Conservation (phyloP, 2,797 vertebrate genomes). For the Decapterus maruadsi region DNA sequence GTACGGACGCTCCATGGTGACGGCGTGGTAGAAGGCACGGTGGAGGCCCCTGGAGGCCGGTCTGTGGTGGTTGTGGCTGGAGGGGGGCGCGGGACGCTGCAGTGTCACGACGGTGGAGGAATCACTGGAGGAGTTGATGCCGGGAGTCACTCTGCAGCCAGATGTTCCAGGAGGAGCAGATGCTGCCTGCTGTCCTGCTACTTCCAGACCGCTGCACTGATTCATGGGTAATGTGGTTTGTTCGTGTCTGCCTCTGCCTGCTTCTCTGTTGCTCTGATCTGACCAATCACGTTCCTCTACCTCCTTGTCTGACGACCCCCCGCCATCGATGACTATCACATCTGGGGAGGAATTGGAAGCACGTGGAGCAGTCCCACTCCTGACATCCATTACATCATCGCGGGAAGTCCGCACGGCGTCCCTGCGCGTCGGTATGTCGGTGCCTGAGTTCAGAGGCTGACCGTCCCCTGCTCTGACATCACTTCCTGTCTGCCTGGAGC, state of each 20-base stretch:
- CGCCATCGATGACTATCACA: slow-evolving; percentile 62
- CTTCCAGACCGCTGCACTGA: slow-evolving; percentile 5
- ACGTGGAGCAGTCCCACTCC: not conserved
- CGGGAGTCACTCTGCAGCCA: slow-evolving; percentile 1
- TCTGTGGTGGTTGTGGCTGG: not conserved
- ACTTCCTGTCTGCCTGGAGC: slow-evolving; percentile 37
- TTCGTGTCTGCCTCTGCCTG: slow-evolving; percentile 1
- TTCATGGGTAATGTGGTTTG: not conserved
- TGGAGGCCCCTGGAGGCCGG: slow-evolving; percentile 7
- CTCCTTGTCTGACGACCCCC: slow-evolving; percentile 28
- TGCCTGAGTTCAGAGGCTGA: not conserved
- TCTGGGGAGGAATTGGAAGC: slow-evolving; percentile 16
- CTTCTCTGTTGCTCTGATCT: slow-evolving; percentile 6
- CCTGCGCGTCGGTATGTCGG: not conserved
- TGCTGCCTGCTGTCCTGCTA: not conserved
- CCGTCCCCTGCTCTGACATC: slow-evolving; percentile 46
- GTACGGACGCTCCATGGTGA: slow-evolving; percentile 52
- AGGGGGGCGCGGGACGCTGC: not conserved
- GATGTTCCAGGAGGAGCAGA: slow-evolving; percentile 10
- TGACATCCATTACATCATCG: not conserved
- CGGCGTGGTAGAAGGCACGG: slow-evolving; percentile 25
- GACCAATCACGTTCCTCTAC: slow-evolving; percentile 26
- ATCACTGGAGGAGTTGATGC: slow-evolving; percentile 14
- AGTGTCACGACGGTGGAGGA: not conserved
- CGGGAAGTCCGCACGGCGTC: not conserved